Evolutionary conservation across 1,140 invertebrate genomes (phyloP).

Genomic region (Drosophila athabasca): DNA sequence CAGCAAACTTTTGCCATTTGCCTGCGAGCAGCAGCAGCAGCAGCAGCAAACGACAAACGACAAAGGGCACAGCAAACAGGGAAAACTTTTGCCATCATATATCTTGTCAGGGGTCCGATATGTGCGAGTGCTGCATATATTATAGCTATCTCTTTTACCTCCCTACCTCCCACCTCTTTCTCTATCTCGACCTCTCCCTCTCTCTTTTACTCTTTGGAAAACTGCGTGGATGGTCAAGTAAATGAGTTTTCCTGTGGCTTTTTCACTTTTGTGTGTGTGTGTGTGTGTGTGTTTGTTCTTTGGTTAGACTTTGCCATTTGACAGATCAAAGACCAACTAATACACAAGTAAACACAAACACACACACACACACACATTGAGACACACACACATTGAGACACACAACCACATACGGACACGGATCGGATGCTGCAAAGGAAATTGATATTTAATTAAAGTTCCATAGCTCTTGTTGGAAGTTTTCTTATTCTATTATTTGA

Average conservation of each 20-base stretch:
- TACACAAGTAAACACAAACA: slow-evolving; percentile 23
- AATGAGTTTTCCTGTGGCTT: slow-evolving; percentile 70
- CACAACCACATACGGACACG: slow-evolving; percentile 3
- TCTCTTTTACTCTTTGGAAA: neutral
- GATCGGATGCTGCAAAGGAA: slow-evolving; percentile 56
- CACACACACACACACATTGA: slow-evolving; percentile 5
- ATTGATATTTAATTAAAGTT: slow-evolving; percentile 80
- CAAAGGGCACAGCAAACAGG: slow-evolving; percentile 49
- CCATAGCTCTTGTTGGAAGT: slow-evolving; percentile 28
- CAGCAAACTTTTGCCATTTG: slow-evolving; percentile 69
- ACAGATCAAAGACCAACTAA: slow-evolving; percentile 63
- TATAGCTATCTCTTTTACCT: slow-evolving; percentile 28
- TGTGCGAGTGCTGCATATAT: slow-evolving; percentile 63
- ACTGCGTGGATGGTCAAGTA: slow-evolving; percentile 61
- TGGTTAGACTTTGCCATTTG: slow-evolving; percentile 31
- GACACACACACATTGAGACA: slow-evolving; percentile 9
- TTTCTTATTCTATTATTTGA: too few relatives aligned
- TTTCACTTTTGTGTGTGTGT: slow-evolving; percentile 41
- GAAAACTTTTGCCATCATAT: slow-evolving; percentile 60
- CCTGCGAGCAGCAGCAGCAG: slow-evolving; percentile 55
- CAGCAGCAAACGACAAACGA: slow-evolving; percentile 50
- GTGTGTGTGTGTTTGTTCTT: slow-evolving; percentile 11
- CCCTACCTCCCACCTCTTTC: neutral
- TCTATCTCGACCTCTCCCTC: neutral
- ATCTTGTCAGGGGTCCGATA: slow-evolving; percentile 53